Evolutionary conservation across 2,888 invertebrate species (phyloP).

Genomic region (Ochlodes sylvanus): DNA sequence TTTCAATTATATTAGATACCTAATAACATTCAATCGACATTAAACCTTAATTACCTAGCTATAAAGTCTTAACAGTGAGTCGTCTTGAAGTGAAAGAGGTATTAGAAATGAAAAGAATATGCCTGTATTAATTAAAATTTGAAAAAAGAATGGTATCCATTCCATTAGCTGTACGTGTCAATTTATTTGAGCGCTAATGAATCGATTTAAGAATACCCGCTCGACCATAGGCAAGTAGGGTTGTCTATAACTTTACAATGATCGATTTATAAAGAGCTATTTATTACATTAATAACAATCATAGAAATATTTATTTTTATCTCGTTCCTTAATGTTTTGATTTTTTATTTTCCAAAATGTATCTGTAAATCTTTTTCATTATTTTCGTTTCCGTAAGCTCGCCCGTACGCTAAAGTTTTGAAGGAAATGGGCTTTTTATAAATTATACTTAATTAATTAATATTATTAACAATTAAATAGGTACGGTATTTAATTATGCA

Average conservation of each 20-base stretch:
- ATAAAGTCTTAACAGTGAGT: neutral
- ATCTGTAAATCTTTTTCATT: too few species aligned
- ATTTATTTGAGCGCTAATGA: conserved; percentile 51
- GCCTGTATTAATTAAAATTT: conserved; percentile 42
- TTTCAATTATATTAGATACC: neutral
- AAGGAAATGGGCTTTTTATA: too few species aligned
- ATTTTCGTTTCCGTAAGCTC: too few species aligned
- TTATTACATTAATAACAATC: too few species aligned
- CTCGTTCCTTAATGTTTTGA: too few species aligned
- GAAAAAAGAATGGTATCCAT: conserved; percentile 41
- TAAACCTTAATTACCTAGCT: neutral
- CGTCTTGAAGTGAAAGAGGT: conserved; percentile 9
- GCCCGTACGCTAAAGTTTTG: too few species aligned
- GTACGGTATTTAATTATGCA: too few species aligned
- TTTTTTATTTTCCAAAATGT: too few species aligned
- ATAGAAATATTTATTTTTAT: too few species aligned
- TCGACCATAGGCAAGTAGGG: conserved; percentile 25
- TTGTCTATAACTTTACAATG: neutral
- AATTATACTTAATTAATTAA: too few species aligned
- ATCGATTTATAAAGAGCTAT: too few species aligned
- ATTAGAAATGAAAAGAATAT: conserved; percentile 32
- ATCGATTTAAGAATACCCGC: conserved; percentile 42
- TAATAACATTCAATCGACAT: neutral
- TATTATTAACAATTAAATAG: too few species aligned
- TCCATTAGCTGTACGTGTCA: conserved; percentile 56